phyloP scores from a whole-genome alignment of 2,113 vertebrate genomes.

The Clarias magur region DNA sequence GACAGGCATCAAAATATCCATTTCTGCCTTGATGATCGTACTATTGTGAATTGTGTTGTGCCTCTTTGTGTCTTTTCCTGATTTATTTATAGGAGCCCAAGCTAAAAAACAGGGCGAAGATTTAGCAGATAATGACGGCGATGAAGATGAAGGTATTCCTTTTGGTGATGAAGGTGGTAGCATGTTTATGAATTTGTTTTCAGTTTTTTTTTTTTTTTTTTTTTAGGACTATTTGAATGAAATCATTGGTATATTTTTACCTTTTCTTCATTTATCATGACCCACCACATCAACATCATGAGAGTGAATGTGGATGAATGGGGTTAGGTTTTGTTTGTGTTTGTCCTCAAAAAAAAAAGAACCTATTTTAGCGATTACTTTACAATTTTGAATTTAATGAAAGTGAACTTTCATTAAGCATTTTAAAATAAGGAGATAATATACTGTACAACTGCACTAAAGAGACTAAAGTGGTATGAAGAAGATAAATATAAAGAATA shows the following conservation, averaged over 20 bases:
- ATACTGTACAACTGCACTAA: not conserved
- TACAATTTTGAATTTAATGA: not conserved
- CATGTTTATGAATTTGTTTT: slow-evolving; percentile 73
- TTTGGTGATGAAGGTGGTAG: slow-evolving; percentile 85
- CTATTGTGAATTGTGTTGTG: slow-evolving; percentile 94
- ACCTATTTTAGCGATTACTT: not conserved
- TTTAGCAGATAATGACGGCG: slow-evolving; percentile 99
- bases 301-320: slow-evolving; percentile 35
- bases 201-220: slow-evolving; percentile 4
- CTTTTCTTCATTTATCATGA: slow-evolving; percentile 39
- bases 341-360: not conserved
- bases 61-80: slow-evolving; percentile 79
- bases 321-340: not conserved
- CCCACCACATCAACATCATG: slow-evolving; percentile 54
- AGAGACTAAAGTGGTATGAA: not conserved
- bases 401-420: not conserved
- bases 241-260: slow-evolving; percentile 23
- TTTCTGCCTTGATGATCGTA: slow-evolving; percentile 72
- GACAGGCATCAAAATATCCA: slow-evolving; percentile 42
- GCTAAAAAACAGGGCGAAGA: slow-evolving; percentile 99
- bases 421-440: not conserved
- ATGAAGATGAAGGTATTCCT: slow-evolving; percentile 99
- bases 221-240: slow-evolving; percentile 45
- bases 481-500: not conserved
- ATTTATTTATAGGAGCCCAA: slow-evolving; percentile 93